A percentile compares a stretch with the other conserved stretches of the same genome.
phyloP scores from a whole-genome alignment of 2,888 invertebrate species.

The Archips xylosteana region DNA sequence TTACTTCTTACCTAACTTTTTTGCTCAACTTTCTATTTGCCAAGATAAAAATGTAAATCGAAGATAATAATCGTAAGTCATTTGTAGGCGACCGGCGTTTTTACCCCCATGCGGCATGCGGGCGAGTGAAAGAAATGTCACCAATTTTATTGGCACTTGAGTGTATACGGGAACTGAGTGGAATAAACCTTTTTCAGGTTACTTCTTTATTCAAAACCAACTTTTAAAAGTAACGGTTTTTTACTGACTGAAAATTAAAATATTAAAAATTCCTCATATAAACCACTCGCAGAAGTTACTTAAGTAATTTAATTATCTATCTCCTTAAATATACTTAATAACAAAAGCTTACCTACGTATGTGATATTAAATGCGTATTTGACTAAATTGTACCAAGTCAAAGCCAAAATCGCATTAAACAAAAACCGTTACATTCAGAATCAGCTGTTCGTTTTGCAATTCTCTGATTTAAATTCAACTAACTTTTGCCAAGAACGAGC shows the following conservation, averaged over 20 bases:
- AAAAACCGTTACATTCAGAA: constrained; percentile 71
- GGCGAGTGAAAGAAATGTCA: constrained; percentile 54
- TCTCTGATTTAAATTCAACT: constrained; percentile 60
- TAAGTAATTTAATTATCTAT: no score
- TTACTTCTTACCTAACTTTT: background rate
- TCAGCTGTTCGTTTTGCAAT: constrained; percentile 71
- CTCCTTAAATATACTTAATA: no score
- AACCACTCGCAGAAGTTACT: no score
- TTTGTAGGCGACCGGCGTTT: constrained; percentile 67
- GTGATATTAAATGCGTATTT: background rate
- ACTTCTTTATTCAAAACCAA: background rate
- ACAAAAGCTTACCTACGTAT: no score
- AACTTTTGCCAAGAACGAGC: constrained; percentile 54
- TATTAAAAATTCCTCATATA: no score
- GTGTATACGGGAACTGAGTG: constrained; percentile 37
- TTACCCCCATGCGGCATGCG: constrained; percentile 63
- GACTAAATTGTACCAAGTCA: background rate
- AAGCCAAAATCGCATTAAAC: background rate
- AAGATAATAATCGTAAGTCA: constrained; percentile 57
- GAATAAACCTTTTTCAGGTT: constrained; percentile 33
- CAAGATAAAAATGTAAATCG: constrained; percentile 32
- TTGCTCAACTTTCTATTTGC: constrained; percentile 31
- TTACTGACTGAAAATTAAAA: background rate
- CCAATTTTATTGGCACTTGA: constrained; percentile 40
- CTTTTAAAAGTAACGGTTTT: background rate